A percentile compares a stretch with the other conserved stretches of the same genome.
phyloP scores from a whole-genome alignment of 2,888 invertebrate species.

The Protodeltote pygarga region DNA sequence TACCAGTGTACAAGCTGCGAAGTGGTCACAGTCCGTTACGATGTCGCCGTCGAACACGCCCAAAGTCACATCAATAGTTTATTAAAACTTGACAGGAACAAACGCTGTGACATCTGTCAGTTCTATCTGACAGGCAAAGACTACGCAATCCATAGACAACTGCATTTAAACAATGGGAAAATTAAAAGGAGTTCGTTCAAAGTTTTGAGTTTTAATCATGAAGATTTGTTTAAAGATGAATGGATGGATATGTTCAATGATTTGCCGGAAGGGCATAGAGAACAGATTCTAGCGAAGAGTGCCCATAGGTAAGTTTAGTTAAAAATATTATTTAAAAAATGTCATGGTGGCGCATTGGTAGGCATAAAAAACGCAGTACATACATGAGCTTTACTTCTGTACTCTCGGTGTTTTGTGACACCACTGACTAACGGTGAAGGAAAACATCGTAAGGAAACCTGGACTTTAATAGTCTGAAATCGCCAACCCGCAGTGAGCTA shows the following conservation, averaged over 20 bases:
- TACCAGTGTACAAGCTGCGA: conserved; percentile 61
- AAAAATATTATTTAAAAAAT: not conserved
- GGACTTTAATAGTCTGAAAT: too few relatives aligned
- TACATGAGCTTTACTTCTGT: too few relatives aligned
- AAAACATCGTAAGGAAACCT: too few relatives aligned
- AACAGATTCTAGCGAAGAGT: conserved; percentile 39
- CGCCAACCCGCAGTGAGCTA: too few relatives aligned
- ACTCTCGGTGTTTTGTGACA: too few relatives aligned
- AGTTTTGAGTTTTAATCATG: conserved; percentile 56
- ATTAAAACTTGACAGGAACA: conserved; percentile 29
- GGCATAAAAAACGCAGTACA: too few relatives aligned
- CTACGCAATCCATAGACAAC: conserved; percentile 52
- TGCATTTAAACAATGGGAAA: conserved; percentile 49
- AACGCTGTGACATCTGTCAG: conserved; percentile 60
- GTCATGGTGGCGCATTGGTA: too few relatives aligned
- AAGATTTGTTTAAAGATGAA: conserved; percentile 47
- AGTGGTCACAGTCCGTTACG: conserved; percentile 59
- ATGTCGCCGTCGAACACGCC: conserved; percentile 63
- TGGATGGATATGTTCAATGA: conserved; percentile 61
- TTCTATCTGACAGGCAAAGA: conserved; percentile 57
- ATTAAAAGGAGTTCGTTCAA: conserved; percentile 51
- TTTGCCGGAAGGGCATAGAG: conserved; percentile 39
- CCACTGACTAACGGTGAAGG: too few relatives aligned
- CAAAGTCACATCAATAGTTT: conserved; percentile 60
- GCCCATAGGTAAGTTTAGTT: conserved; percentile 33